Conservation (phyloP, 2,797 vertebrate species). For the Echeneis naucrates region DNA sequence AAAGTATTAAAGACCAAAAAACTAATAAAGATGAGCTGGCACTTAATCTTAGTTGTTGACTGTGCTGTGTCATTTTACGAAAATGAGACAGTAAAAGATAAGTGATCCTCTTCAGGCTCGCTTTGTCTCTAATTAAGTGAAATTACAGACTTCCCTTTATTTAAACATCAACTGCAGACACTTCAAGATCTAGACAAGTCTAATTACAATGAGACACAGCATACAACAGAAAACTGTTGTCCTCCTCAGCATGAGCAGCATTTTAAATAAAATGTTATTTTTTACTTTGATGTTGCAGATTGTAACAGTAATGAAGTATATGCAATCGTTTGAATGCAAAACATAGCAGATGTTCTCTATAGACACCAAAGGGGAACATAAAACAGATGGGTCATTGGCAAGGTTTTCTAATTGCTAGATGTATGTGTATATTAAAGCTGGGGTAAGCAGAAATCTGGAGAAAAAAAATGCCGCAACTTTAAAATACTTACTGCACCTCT, state of each 20-base stretch:
- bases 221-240: constrained; percentile 38
- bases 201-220: constrained; percentile 70
- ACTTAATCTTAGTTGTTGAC: constrained; percentile 63
- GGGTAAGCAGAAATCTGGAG: not conserved
- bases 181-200: constrained; percentile 48
- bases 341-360: not conserved
- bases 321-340: not conserved
- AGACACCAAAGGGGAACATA: not conserved
- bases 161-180: constrained; percentile 70
- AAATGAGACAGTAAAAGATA: constrained; percentile 53
- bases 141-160: constrained; percentile 74
- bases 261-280: constrained; percentile 20
- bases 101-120: constrained; percentile 62
- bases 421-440: not conserved
- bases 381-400: constrained; percentile 5
- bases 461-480: not conserved
- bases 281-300: constrained; percentile 35
- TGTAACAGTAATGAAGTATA: constrained; percentile 18
- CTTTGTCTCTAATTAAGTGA: constrained; percentile 74
- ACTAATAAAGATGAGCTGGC: constrained; percentile 34
- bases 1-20: constrained; percentile 30
- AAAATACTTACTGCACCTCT: not conserved
- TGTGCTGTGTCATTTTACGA: constrained; percentile 51
- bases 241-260: constrained; percentile 17
- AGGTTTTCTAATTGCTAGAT: not conserved